These are phyloP conservation scores for Lasioglossum marginatum DNA, from an alignment of 2,888 invertebrate genomes.

Conservation along the genomic window DNA sequence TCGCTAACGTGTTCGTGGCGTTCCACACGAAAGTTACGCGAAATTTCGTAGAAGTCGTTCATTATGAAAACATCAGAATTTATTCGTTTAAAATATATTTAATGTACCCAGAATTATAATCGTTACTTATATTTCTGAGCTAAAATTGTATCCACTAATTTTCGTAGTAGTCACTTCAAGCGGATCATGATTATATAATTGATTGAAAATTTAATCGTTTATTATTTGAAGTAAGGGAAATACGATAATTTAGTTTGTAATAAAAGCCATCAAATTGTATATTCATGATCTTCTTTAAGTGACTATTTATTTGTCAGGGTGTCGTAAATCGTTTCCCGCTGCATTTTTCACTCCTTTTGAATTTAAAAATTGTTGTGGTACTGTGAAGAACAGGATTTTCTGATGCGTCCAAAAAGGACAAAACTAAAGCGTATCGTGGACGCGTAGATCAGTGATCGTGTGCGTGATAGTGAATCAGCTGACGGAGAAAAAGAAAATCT, in stretches of 20 bases:
- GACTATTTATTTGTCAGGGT: not conserved
- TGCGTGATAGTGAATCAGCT: conserved; percentile 33
- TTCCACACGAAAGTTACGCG: not conserved
- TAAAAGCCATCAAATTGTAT: not conserved
- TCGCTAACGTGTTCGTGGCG: not conserved
- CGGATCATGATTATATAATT: no score
- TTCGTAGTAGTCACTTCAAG: no score
- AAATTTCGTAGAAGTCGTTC: not conserved
- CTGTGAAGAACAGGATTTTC: conserved; percentile 13
- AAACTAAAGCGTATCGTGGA: not conserved
- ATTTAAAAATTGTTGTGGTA: not conserved
- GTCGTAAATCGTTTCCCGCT: not conserved
- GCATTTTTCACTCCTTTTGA: not conserved
- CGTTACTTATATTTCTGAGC: no score
- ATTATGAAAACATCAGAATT: not conserved
- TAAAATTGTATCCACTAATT: no score
- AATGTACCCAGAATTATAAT: not conserved
- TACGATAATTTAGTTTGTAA: no score
- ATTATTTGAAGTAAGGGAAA: no score
- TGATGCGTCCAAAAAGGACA: conserved; percentile 22
- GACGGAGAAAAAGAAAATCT: not conserved
- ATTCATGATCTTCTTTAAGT: not conserved
- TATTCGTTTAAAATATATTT: not conserved
- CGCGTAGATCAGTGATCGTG: conserved; percentile 23
- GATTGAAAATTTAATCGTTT: no score